Evolutionary conservation across 2,797 vertebrate species (phyloP).

Genomic region (Sparus aurata): DNA sequence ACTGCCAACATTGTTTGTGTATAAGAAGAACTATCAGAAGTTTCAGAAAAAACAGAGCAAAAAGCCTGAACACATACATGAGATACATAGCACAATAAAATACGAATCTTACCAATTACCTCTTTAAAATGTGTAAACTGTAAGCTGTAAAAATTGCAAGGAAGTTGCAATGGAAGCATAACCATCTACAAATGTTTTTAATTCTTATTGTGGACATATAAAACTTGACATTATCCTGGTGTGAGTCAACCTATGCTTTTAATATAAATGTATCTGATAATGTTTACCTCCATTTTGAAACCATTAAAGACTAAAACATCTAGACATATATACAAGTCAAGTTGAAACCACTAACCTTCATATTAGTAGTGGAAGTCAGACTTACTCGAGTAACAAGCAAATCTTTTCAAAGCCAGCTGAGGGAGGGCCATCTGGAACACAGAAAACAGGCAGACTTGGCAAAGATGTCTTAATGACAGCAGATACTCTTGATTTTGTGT

Average conservation of each 20-base stretch:
- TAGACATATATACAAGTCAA: background rate
- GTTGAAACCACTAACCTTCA: constrained; percentile 41
- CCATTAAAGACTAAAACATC: background rate
- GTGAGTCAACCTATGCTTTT: background rate
- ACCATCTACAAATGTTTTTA: background rate
- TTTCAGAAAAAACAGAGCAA: background rate
- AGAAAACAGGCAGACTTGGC: constrained; percentile 4
- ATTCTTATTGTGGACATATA: too few species aligned
- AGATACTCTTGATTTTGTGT: constrained; percentile 6
- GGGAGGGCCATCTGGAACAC: background rate
- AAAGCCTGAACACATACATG: background rate
- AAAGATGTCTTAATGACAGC: constrained; percentile 20
- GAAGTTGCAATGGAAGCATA: background rate
- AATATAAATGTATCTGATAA: background rate
- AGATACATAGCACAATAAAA: background rate
- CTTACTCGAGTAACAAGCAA: constrained; percentile 14
- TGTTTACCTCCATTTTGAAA: background rate
- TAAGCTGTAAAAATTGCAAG: background rate
- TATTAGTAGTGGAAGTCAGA: background rate
- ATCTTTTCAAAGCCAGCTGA: constrained; percentile 19
- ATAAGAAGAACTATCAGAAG: background rate
- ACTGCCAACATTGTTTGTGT: background rate
- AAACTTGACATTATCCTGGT: background rate
- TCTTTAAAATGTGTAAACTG: background rate
- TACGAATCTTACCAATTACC: background rate